phyloP scores from a whole-genome alignment of 1,140 invertebrate species.

The Papilio polytes region DNA sequence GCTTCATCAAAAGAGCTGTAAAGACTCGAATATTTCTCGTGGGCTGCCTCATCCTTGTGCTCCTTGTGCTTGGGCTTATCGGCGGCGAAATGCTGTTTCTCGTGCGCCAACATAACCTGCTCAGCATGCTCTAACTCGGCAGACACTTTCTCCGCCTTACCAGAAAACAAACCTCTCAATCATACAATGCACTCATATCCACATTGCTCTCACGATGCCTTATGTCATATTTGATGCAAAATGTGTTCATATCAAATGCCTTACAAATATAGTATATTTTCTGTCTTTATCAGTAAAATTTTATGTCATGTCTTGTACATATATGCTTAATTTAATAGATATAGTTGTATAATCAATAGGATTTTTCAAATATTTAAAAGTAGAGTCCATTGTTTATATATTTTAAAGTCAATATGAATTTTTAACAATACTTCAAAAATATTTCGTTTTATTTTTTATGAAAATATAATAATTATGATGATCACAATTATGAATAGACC shows the following conservation, averaged over 20 bases:
- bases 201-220: conserved; percentile 62
- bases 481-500: not conserved
- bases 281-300: not conserved
- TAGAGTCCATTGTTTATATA: not conserved
- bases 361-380: not conserved
- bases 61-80: conserved; percentile 77
- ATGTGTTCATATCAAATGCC: conserved; percentile 56
- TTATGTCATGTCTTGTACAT: not conserved
- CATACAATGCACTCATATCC: conserved; percentile 56
- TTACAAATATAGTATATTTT: conserved; percentile 46
- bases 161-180: conserved; percentile 81
- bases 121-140: conserved; percentile 82
- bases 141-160: conserved; percentile 82
- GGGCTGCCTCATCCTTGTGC: conserved; percentile 63
- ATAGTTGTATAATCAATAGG: not conserved
- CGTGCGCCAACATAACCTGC: conserved; percentile 81
- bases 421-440: not conserved
- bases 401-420: not conserved
- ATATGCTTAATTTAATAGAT: not conserved
- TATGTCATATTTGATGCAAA: conserved; percentile 57
- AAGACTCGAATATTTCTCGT: conserved; percentile 83
- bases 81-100: conserved; percentile 76
- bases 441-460: not conserved
- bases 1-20: conserved; percentile 84
- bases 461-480: not conserved